Base-by-base conservation (phyloP, 2,888 invertebrate genomes). In the Chalcosyrphus nemorum region DNA sequence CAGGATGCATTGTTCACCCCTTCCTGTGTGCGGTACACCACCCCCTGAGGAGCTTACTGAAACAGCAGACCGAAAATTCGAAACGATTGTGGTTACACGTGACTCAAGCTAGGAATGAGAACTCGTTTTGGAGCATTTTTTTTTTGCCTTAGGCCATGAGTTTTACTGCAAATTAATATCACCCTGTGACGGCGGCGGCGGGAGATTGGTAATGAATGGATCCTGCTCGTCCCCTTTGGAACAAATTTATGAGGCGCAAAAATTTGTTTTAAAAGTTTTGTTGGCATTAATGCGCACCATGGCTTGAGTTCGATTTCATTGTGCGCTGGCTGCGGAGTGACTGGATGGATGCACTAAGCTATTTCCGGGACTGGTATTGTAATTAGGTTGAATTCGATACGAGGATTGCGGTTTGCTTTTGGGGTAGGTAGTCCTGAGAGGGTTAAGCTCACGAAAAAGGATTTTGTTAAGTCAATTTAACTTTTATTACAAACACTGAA, bases 31-130 rank as follows among this genome's bases (percentile, higher is more conserved):
- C 32, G 11, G 15, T 29, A 24, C 17, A 57, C 56, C 47, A 70
- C 77, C 65, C 68, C 45, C 13, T 9, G 45, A 66, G 38, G 66
- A 66, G 56, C 32, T 35, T 47, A 59, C 65, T 72, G 15, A 24
- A 59, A 71, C 35, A 63, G 35, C 41, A 78, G 78, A 59, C 57
- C 80, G 35, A 65, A 80, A 65, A 80, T 75, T 80, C 57, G 70
- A 54, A 84, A 70, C 84, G 74, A 80, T 84, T 84, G 84, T 71
- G 84, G 84, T 75, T 75, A 80, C 84, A 84, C 84, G 84, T 84
- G 84, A 84, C 77, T 65, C 21, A 29, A 75, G 13, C 54, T 54
- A 11, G 13, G 19, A 68, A 68, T 68, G 59, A 66, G 38, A 24
- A 4, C 66, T 70, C 57, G 24, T 50, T 65, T n/a, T 38, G 76